Conservation (phyloP, 2,888 invertebrate genomes). For the Oligia strigilis region DNA sequence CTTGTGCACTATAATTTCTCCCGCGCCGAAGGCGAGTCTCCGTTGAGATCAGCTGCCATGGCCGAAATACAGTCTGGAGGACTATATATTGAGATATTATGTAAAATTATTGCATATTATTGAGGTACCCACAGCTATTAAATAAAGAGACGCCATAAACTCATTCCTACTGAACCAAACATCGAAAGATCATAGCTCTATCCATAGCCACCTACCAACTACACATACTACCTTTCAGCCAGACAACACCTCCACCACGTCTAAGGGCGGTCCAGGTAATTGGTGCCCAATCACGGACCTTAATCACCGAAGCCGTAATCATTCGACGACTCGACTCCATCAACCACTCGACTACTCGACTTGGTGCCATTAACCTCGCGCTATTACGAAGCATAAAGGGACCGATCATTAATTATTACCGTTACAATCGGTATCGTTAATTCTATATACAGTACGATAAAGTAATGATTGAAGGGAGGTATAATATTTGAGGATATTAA, state of each 20-base stretch:
- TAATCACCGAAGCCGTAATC: conserved; percentile 53
- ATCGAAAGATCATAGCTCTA: not conserved
- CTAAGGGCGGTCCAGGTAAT: conserved; percentile 48
- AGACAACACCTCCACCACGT: conserved; percentile 25
- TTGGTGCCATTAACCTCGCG: conserved; percentile 42
- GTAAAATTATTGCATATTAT: not conserved
- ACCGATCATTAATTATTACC: conserved; percentile 68
- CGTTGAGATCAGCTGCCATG: too few species aligned
- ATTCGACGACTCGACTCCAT: conserved; percentile 49
- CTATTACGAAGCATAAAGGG: conserved; percentile 66
- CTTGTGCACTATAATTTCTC: too few species aligned
- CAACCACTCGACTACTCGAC: conserved; percentile 49
- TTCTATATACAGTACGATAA: conserved; percentile 54
- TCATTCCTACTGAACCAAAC: not conserved
- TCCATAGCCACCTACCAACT: not conserved
- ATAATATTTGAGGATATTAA: conserved; percentile 19
- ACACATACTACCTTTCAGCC: conserved; percentile 5
- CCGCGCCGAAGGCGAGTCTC: too few species aligned
- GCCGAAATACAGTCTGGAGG: too few species aligned
- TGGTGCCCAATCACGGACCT: conserved; percentile 41
- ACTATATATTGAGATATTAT: not conserved
- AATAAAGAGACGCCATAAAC: not conserved
- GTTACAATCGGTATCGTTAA: conserved; percentile 48
- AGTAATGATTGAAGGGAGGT: conserved; percentile 26
- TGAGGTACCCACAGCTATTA: not conserved